These are phyloP conservation scores for Pimpla rufipes DNA, from an alignment of 2,888 invertebrate genomes.

Conservation along the genomic window DNA sequence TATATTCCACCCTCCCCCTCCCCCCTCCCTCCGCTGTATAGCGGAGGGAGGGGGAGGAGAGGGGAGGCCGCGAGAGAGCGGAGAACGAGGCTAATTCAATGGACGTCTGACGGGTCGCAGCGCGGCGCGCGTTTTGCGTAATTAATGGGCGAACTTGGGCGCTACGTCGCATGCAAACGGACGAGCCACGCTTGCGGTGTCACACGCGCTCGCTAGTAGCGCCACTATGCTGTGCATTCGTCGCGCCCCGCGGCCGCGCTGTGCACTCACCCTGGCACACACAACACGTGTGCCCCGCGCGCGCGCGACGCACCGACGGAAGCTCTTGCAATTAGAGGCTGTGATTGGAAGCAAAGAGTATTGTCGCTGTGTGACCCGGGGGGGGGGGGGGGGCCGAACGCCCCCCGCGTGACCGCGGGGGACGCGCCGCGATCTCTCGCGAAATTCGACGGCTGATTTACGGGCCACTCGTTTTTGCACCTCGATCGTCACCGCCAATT, in stretches of 20 bases:
- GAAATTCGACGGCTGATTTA: background rate
- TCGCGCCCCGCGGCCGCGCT: background rate
- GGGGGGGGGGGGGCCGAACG: background rate
- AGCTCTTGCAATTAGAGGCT: constrained; percentile 21
- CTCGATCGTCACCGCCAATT: too few relatives aligned
- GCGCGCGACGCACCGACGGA: background rate
- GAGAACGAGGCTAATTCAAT: constrained; percentile 77
- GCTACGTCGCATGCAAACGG: constrained; percentile 70
- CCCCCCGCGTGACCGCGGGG: background rate
- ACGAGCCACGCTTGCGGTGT: constrained; percentile 40
- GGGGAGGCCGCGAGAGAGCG: constrained; percentile 33
- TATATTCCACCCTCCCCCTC: too few relatives aligned
- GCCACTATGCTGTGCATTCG: too few relatives aligned
- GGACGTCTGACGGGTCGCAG: constrained; percentile 71
- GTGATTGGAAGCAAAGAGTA: constrained; percentile 32
- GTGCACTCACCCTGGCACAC: background rate
- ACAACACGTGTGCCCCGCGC: background rate
- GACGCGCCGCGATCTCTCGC: background rate
- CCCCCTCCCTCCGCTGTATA: too few relatives aligned
- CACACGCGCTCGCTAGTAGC: background rate
- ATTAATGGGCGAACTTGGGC: constrained; percentile 76
- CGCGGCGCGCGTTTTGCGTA: constrained; percentile 74
- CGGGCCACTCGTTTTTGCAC: too few relatives aligned
- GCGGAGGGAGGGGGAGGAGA: constrained; percentile 67
- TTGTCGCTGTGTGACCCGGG: background rate